Base-by-base conservation (phyloP, 2,888 invertebrate genomes). In the Acronicta alni region DNA sequence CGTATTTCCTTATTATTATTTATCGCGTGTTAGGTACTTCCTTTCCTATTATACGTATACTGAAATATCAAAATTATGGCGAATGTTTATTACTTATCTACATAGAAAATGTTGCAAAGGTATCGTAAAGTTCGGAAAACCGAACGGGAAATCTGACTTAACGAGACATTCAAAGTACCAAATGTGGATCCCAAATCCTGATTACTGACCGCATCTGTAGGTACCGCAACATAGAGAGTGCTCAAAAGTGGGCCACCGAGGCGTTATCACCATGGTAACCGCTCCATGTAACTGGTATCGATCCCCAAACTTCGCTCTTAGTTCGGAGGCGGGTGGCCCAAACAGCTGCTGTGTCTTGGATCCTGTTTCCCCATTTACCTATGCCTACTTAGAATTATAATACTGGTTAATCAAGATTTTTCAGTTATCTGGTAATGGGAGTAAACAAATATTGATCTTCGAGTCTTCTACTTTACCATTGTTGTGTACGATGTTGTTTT, bases 191-290 rank as follows among this genome's bases (percentile, higher is more conserved):
- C 30, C 4, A 38, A 57, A 59, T 38, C 18, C 12, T 16, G 47
- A 57, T 62, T 53, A 53, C 23, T 16, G 23, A 42, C 23, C 35
- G 23, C 39, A 18, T 35, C 46, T 57, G 26, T 65, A 57, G 7
- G 45, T 49, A 70, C 58, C 44, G 39, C 12, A 23, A 44, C 18
- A 44, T 68, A 63, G 44, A 47, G 53, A 57, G 47, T 44, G 60
- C 46, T 49, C 42, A 67, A 75, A 77, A 73, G 58, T 75, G 59
- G 77, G 77, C 44, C 77, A 73, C 53, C 42, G 53, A 64, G 65
- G 63, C 61, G 45, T 60, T 59, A 72, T 77, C 67, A 58, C 75
- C 77, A 77, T 77, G 75, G 77, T 43, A 73, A 77, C 77, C 67
- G 57, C 49, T 57, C 57, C 55, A 60, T 55, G 48, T 55, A 53